Conservation (phyloP, 2,888 invertebrate genomes). For the Autographa gamma region DNA sequence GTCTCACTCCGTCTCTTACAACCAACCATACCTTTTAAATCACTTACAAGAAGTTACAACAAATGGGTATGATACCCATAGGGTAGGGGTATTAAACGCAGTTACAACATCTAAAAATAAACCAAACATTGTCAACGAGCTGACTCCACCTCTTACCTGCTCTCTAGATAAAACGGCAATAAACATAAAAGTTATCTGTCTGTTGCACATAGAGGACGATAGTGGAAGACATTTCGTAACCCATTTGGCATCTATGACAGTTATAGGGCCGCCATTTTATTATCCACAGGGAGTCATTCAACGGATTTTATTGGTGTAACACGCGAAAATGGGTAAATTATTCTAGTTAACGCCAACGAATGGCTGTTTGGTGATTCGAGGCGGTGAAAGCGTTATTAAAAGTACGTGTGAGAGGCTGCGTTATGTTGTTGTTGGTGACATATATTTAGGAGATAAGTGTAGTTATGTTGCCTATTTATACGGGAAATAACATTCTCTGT, state of each 20-base stretch:
- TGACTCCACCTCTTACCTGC: slow-evolving; percentile 47
- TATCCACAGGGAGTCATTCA: slow-evolving; percentile 54
- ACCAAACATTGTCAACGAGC: neutral
- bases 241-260: slow-evolving; percentile 61
- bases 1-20: neutral
- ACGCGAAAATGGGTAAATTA: slow-evolving; percentile 63
- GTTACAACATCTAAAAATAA: neutral
- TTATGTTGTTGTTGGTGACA: neutral
- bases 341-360: slow-evolving; percentile 59
- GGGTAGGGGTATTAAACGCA: neutral
- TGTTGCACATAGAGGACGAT: slow-evolving; percentile 52
- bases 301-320: slow-evolving; percentile 64
- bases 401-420: slow-evolving; percentile 10
- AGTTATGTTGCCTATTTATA: neutral
- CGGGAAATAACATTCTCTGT: neutral
- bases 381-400: slow-evolving; percentile 36
- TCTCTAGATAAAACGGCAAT: slow-evolving; percentile 53
- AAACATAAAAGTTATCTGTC: slow-evolving; percentile 58
- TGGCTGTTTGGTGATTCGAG: slow-evolving; percentile 43
- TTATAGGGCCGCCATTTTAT: slow-evolving; percentile 60
- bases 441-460: neutral
- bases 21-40: neutral
- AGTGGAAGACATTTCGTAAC: slow-evolving; percentile 55
- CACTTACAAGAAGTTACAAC: neutral
- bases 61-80: neutral